These are phyloP conservation scores for Epinotia brunnichana DNA, from an alignment of 2,888 invertebrate species.

Conservation along the genomic window DNA sequence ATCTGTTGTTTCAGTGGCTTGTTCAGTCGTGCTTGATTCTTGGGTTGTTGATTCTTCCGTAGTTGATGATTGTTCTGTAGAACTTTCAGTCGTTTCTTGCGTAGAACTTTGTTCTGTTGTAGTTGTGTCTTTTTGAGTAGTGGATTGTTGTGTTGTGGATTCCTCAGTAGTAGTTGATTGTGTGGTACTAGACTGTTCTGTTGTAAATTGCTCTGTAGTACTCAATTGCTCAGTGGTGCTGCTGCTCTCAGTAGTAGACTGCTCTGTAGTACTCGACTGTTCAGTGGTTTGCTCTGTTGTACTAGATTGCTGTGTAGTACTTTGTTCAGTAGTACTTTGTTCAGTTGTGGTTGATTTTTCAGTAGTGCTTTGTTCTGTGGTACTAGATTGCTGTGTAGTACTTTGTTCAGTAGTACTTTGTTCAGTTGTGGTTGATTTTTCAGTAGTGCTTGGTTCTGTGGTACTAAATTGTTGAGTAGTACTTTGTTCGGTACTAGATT, in stretches of 20 bases:
- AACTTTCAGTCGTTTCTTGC: conserved; percentile 35
- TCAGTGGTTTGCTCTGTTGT: conserved; percentile 36
- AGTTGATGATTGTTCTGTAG: conserved; percentile 46
- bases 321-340: conserved; percentile 51
- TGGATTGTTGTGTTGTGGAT: conserved; percentile 47
- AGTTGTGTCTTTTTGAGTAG: conserved; percentile 48
- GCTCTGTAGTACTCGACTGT: conserved; percentile 47
- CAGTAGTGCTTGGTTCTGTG: conserved; percentile 46
- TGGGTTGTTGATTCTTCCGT: conserved; percentile 44
- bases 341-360: no score
- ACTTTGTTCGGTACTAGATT: conserved; percentile 36
- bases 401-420: conserved; percentile 49
- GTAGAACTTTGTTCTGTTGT: conserved; percentile 38
- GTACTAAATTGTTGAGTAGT: conserved; percentile 36
- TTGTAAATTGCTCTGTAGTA: conserved; percentile 51
- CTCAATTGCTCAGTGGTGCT: conserved; percentile 46
- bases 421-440: conserved; percentile 46
- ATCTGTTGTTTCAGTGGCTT: conserved; percentile 14
- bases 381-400: conserved; percentile 31
- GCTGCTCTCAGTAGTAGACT: conserved; percentile 34
- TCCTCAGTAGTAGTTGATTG: conserved; percentile 48
- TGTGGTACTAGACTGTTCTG: conserved; percentile 46
- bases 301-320: conserved; percentile 52
- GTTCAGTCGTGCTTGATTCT: conserved; percentile 45
- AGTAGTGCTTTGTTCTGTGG: conserved; percentile 47